phyloP scores from a whole-genome alignment of 1,140 invertebrate genomes.

The Monomorium pharaonis region DNA sequence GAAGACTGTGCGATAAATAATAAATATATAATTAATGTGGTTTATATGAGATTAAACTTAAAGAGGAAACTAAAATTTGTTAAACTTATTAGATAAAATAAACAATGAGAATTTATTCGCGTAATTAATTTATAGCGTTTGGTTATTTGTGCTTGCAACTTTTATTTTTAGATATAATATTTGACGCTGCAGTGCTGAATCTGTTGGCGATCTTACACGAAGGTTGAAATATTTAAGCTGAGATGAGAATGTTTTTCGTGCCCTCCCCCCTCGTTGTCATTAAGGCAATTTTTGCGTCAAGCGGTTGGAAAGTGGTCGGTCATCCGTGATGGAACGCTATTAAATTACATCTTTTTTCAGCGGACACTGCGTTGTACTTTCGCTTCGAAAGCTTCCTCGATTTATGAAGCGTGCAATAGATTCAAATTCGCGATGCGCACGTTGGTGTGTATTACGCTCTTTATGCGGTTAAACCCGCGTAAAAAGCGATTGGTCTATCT shows the following conservation, averaged over 20 bases:
- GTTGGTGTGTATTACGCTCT: neutral
- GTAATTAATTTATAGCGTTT: neutral
- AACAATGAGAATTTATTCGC: neutral
- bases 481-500: neutral
- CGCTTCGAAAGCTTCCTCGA: conserved; percentile 36
- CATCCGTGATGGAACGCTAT: conserved; percentile 40
- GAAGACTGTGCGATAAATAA: neutral
- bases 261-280: neutral
- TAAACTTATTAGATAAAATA: neutral
- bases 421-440: neutral
- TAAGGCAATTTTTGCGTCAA: conserved; percentile 8
- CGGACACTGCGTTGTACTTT: conserved; percentile 28
- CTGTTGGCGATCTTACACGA: neutral
- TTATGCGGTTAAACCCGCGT: neutral
- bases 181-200: neutral
- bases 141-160: neutral
- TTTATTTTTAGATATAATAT: neutral
- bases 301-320: conserved; percentile 44
- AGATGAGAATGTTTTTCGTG: neutral
- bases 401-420: conserved; percentile 33
- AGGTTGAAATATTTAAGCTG: conserved; percentile 3
- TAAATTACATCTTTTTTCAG: conserved; percentile 46
- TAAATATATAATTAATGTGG: neutral
- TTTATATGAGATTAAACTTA: neutral
- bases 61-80: neutral